These are phyloP conservation scores for Cercopithecus hamlyni DNA, from an alignment of 2,797 vertebrate genomes.

Conservation along the genomic window DNA sequence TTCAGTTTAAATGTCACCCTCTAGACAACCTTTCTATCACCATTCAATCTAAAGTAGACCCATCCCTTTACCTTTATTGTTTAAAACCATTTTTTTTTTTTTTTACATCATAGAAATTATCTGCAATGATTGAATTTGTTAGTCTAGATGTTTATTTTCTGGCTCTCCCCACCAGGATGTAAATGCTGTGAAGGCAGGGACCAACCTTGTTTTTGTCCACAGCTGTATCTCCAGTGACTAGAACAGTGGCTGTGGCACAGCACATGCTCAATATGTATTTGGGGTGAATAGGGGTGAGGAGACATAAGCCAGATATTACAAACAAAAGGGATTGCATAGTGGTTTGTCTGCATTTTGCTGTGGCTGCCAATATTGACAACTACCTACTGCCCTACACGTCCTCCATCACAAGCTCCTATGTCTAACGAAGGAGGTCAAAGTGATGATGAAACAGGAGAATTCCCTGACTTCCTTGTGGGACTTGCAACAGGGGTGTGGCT, in stretches of 20 bases:
- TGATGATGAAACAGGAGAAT: background rate
- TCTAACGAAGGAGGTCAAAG: background rate
- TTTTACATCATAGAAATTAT: background rate
- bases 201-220: background rate
- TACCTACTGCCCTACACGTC: accelerated
- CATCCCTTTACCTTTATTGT: background rate
- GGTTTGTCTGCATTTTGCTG: background rate
- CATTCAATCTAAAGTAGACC: background rate
- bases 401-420: background rate
- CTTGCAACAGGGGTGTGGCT: no score
- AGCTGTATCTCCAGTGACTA: background rate
- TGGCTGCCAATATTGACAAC: background rate
- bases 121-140: background rate
- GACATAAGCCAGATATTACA: background rate
- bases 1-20: background rate
- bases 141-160: background rate
- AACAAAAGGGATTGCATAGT: background rate
- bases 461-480: no score
- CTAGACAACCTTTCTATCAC: background rate
- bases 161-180: background rate
- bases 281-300: background rate
- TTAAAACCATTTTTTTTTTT: background rate
- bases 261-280: background rate
- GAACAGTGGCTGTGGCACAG: background rate
- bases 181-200: background rate